Base-by-base conservation (phyloP, 2,888 invertebrate species). In the Coenonympha glycerion region DNA sequence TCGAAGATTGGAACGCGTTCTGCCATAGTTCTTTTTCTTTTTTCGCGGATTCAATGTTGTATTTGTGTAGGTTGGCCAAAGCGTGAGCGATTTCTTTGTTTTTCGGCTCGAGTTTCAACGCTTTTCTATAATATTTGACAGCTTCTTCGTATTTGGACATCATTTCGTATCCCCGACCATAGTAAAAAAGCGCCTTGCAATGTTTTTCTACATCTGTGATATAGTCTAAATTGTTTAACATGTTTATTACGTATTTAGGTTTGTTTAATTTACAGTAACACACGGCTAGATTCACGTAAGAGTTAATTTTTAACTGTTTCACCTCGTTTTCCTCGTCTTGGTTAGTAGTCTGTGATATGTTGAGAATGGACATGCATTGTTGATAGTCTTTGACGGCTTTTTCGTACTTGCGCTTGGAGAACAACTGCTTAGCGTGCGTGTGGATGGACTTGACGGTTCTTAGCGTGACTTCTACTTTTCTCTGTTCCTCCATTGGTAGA, bases 131-230 rank as follows among this genome's bases (percentile, higher is more conserved):
- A 30, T 73, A 82, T 1, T 57, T 56, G 0, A 79, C 49, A 0
- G 87, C 83, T 2, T 71, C 58, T 0, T 83, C 80, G 0, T 64
- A 59, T 24, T 71, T 79, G 0, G 76, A 79, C 2, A 80, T 24
- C 59, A 72, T 60, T 55, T 83, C 71, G 19, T 76, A 64, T 0
- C 81, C 86, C 28, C 69, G 65, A 0, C 81, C 87, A 9, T 73
- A 79, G 18, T 83, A 85, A 63, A 73, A 87, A 2, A 83, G 51
- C 0, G 67, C 79, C 66, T 87, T 87, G 13, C 84, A 81, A 34
- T 84, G 73, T 0, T 64, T 76, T 8, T 83, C 69, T 0, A 76
- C 62, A 34, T 83, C 73, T 0, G 71, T 71, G 0, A 76, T 57
- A 1, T 60, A 68, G 8, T 82, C 82, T 0, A 87, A 55, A 31